Conservation (phyloP, 2,113 vertebrate species). For the Megaceryle maxima region DNA sequence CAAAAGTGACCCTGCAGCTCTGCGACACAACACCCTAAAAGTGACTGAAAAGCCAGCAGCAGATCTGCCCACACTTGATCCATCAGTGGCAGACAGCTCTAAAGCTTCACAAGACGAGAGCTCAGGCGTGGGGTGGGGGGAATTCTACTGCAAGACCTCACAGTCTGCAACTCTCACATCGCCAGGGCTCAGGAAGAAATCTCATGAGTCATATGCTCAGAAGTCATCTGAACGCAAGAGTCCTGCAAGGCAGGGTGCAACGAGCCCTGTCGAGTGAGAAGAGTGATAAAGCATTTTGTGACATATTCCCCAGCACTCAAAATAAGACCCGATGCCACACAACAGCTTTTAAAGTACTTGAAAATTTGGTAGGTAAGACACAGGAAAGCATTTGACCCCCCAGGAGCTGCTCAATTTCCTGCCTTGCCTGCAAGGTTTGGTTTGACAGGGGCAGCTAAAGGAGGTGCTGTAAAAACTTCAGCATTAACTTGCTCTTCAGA, state of each 20-base stretch:
- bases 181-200: neutral
- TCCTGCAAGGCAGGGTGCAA: neutral
- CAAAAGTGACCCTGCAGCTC: neutral
- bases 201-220: fast-evolving
- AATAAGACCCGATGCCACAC: neutral
- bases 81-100: neutral
- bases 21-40: neutral
- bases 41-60: neutral
- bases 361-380: neutral
- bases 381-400: neutral
- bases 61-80: neutral
- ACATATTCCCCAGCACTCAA: neutral
- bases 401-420: neutral
- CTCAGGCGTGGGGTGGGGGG: neutral
- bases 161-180: fast-evolving
- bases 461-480: neutral
- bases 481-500: neutral
- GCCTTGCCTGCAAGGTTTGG: neutral
- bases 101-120: neutral
- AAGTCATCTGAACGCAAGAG: neutral
- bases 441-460: neutral
- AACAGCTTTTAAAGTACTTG: neutral
- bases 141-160: neutral
- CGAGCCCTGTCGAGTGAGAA: neutral
- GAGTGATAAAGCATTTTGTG: neutral